Evolutionary conservation across 2,888 invertebrate species (phyloP), one percentile per base, ranked within the genome.

Genomic region (Lepetodrilus schrolli): DNA sequence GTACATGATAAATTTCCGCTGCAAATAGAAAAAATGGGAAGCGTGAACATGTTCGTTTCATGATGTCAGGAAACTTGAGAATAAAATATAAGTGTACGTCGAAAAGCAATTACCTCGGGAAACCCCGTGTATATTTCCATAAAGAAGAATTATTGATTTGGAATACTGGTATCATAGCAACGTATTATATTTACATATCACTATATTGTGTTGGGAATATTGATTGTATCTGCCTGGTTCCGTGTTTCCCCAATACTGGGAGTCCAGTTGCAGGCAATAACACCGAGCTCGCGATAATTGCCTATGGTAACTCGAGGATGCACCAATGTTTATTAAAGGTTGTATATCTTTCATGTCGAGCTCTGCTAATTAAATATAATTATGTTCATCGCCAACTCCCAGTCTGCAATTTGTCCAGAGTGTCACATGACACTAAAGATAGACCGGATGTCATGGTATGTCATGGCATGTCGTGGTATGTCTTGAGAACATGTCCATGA

Each of bases 131-230:
- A n/a, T 58, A 30, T 58, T 43, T 51, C 51, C 23, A 34, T 58
- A 51, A 51, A 58, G 58, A 58, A 58, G 13, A n/a, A 3, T 8
- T 58, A 58, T 58, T 58, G 58, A 58, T 58, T 58, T 13, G 7
- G 21, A 34, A 30, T 17, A 17, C 13, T 21, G 10, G 58, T 58
- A 13, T 30, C 58, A 13, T 30, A 34, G 58, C 58, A 58, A 58
- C 58, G 30, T 58, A 58, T 58, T 43, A 34, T 30, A 58, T 58
- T 58, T 21, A 58, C 20, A 58, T 58, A 58, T 21, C 58, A 58
- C 34, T 17, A 26, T n/a, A n/a, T 30, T 30, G 43, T 43, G 43
- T 43, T 43, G 17, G 17, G 43, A 43, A 4, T 43, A 43, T 43
- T 17, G 43, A 43, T 43, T 43, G n/a, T 43, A 43, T 17, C 43